Base-by-base conservation (phyloP, 1,140 invertebrate species). In the Drosophila rhopaloa region DNA sequence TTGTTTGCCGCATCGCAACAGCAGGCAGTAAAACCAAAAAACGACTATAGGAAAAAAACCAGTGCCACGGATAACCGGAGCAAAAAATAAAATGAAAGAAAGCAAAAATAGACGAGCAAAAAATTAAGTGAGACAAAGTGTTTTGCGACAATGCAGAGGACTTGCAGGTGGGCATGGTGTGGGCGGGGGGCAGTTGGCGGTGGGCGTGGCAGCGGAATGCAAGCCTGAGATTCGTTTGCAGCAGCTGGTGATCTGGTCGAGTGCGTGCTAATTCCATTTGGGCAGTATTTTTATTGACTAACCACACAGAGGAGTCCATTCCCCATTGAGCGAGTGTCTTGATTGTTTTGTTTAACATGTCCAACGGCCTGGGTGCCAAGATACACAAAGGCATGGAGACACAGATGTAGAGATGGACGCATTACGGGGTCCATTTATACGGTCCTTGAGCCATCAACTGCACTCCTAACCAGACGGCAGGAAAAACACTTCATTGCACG, bases 91-190 rank as follows among this genome's bases (percentile, higher is more conserved):
- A 55, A 63, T 29, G n/a, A 27, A 40, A 48, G 43, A 65, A 76
- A 60, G 67, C 61, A 72, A 67, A 83, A 59, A 57, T 44, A 70
- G 63, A 61, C 68, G 61, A 53, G 77, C 70, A 86, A 86, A 86
- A 85, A 86, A 86, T 86, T 86, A 86, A 86, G 82, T 86, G 82
- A 86, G 83, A 86, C 82, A 86, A 86, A 88, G 83, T 86, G 82
- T 82, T 88, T 86, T 88, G 81, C 81, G 82, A 88, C 82, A 88
- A 67, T 86, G 79, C 74, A 70, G 65, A 54, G 41, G 47, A 60
- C 55, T 41, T 55, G 61, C 62, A 67, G 11, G 32, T 50, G 58
- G 19, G 35, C 11, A 35, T 35, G 14, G 13, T 19, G 40, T 38
- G 9, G 38, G 46, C 24, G 37, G 14, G 1, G n/a, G 13, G 48